Evolutionary conservation across 2,113 vertebrate genomes (phyloP).

Genomic region (Hippoglossus stenolepis): DNA sequence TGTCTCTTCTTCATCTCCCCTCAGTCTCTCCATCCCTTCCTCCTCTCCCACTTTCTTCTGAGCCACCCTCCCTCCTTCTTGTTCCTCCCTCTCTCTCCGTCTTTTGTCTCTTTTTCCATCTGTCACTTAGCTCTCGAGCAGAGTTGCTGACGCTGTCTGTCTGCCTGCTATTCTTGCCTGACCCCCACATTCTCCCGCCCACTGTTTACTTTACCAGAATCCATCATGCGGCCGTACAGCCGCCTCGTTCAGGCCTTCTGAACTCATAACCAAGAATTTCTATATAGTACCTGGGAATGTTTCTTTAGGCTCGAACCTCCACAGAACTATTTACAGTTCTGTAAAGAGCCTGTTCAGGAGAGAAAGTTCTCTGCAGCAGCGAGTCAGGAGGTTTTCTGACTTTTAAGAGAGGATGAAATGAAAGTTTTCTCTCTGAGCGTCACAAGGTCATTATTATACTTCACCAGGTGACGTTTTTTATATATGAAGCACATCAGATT

Average conservation of each 20-base stretch:
- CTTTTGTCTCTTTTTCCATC: constrained; percentile 38
- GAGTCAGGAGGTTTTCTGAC: neutral
- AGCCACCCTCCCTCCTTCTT: neutral
- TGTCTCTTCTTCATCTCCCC: neutral
- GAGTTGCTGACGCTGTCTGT: constrained; percentile 44
- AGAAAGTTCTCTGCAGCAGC: neutral
- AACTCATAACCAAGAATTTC: neutral
- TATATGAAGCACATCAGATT: too few relatives aligned
- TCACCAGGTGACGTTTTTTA: too few relatives aligned
- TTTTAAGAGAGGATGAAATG: neutral
- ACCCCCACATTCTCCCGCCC: constrained; percentile 13
- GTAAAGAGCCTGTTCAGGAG: neutral
- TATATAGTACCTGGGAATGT: constrained; percentile 11
- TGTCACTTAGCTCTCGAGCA: constrained; percentile 37
- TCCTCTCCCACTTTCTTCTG: neutral
- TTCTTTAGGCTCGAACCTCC: constrained; percentile 2
- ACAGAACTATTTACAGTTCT: neutral
- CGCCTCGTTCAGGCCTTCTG: neutral
- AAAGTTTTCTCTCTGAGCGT: neutral
- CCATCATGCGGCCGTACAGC: constrained; percentile 1
- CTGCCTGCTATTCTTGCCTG: constrained; percentile 44
- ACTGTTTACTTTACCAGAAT: constrained; percentile 43
- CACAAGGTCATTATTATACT: too few relatives aligned
- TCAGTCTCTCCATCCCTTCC: neutral
- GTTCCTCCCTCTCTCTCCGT: neutral